Percentiles rank a stretch among this genome's conserved stretches.
Conservation (phyloP, 2,888 invertebrate species). For the Pandemis heparana region DNA sequence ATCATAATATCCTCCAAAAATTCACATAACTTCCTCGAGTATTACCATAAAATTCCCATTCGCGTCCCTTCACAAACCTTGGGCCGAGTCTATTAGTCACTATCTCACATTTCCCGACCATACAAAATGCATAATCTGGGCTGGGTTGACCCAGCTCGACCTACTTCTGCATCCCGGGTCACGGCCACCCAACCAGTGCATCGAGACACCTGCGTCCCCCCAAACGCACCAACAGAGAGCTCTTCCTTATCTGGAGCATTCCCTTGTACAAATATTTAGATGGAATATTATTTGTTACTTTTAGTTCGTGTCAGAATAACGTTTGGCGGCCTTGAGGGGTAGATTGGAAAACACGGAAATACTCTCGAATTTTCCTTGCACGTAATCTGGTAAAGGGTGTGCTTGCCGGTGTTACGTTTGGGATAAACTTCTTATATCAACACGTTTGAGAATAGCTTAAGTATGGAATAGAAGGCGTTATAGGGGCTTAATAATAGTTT, state of each 20-base stretch:
- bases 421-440: slow-evolving; percentile 11
- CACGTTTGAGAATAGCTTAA: background rate
- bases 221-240: slow-evolving; percentile 4
- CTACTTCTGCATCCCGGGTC: slow-evolving; percentile 36
- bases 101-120: slow-evolving; percentile 21
- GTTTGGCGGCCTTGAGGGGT: background rate
- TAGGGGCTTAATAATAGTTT: background rate
- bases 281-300: slow-evolving; percentile 22
- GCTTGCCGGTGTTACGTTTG: background rate
- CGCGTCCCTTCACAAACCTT: slow-evolving; percentile 12
- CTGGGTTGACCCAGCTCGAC: slow-evolving; percentile 26
- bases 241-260: slow-evolving; percentile 19
- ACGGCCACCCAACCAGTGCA: slow-evolving; percentile 35
- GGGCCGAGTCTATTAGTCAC: slow-evolving; percentile 3
- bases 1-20: slow-evolving; percentile 13
- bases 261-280: slow-evolving; percentile 31
- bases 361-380: background rate
- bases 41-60: slow-evolving; percentile 15
- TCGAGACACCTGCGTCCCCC: slow-evolving; percentile 16
- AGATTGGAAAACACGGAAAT: background rate
- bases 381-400: slow-evolving; percentile 2
- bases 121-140: slow-evolving; percentile 36
- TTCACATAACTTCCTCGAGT: background rate
- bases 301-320: background rate
- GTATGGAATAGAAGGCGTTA: background rate